phyloP scores from a whole-genome alignment of 1,140 invertebrate genomes.

The Tribolium castaneum region DNA sequence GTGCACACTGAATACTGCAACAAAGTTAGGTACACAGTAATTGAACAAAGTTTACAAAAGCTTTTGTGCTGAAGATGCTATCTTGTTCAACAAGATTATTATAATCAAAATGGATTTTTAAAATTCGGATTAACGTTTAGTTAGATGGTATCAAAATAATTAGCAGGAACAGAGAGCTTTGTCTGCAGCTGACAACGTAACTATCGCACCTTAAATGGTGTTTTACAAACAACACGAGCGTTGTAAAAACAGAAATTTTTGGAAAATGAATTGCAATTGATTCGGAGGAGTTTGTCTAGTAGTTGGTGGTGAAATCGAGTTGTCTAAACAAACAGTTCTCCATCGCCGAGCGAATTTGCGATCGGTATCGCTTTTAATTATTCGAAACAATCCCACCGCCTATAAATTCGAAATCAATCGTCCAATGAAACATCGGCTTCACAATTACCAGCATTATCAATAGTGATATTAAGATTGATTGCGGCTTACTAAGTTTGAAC shows the following conservation, averaged over 20 bases:
- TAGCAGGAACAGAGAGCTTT: neutral
- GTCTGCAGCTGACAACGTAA: neutral
- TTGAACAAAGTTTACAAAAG: neutral
- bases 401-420: constrained; percentile 40
- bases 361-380: constrained; percentile 27
- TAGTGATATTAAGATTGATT: constrained; percentile 38
- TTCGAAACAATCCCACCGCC: constrained; percentile 29
- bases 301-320: too few species aligned
- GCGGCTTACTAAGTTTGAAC: constrained; percentile 21
- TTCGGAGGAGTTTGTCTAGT: too few species aligned
- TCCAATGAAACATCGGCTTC: constrained; percentile 11
- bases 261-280: too few species aligned
- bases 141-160: neutral
- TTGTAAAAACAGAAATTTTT: too few species aligned
- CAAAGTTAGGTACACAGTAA: neutral
- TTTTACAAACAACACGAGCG: too few species aligned
- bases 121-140: neutral
- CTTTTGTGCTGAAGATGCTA: neutral
- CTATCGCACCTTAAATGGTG: too few species aligned
- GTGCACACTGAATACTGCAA: neutral
- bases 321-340: constrained; percentile 2
- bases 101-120: neutral
- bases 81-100: neutral
- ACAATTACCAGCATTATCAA: constrained; percentile 37
- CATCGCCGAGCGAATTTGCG: neutral